Base-by-base conservation (phyloP, 1,140 invertebrate species). In the Drosophila arawakana region DNA sequence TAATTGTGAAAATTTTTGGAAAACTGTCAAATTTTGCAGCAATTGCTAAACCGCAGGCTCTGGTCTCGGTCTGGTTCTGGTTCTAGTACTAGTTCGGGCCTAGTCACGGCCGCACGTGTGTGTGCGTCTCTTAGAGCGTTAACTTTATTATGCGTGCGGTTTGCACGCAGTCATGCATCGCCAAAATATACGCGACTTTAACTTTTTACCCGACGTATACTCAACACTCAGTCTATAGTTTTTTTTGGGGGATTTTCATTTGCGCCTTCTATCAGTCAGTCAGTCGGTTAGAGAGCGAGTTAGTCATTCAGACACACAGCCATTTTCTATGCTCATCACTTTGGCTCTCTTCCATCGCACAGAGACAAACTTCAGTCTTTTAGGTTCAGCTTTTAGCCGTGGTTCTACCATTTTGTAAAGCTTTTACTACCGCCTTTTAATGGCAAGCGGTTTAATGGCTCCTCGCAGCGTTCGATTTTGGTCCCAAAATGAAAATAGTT, bases 91-190 rank as follows among this genome's bases (percentile, higher is more conserved):
- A 15, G 9, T 18, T 9, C 35, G n/a, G 44, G 18, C n/a, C 34
- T 18, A 1, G 4, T 46, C 44, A 69, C 50, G 52, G 67, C 59
- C 67, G 58, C 54, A 54, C 60, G 61, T 71, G 63, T 59, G 47
- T 35, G 25, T 7, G 68, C 43, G 49, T n/a, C 57, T 57, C 41
- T 73, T 65, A 46, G 54, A 59, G 68, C 73, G 67, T 76, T 79
- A 81, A 81, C 78, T 81, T 81, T 81, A 81, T 81, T 81, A 81
- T 65, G 72, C 73, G 68, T 79, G 78, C 63, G 77, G 77, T 73
- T 79, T 62, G 35, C 76, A 78, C 62, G 58, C 69, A 75, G 67
- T 46, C 49, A 44, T 18, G 13, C 50, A 58, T 9, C 59, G 60
- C 58, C 50, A 15, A 54, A 49, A 73, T 65, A 49, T 66, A 37